Evolutionary conservation across 2,888 invertebrate species (phyloP), one percentile per base, ranked within the genome.

Genomic region (Melanargia galathea): DNA sequence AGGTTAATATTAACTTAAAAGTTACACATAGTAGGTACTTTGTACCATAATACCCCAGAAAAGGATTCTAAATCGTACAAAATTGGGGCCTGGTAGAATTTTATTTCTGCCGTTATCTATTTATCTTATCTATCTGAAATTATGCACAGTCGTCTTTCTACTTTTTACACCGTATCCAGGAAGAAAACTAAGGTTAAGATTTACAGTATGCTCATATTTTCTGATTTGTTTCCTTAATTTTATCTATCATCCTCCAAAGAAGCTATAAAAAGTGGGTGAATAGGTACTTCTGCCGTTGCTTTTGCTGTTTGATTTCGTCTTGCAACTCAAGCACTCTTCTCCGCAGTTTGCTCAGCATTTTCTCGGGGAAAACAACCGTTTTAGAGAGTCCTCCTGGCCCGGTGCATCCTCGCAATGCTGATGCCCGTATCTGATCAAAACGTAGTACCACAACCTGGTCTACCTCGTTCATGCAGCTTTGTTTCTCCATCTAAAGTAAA

Each of bases 391-490:
- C 90, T 1, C 78, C 76, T 0, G 84, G 74, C 0, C 92, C 89
- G 2, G 87, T 82, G 60, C 87, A 87, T 11, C 91, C 90, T 0
- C 78, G 81, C 8, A 92, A 72, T 1, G 90, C 89, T 0, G 91
- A 80, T 0, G 92, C 90, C 5, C 93, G 84, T 22, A 96, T 86
- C 77, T 96, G 96, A 77, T 94, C 92, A 74, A 96, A 92, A 35
- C 93, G 93, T 22, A 97, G 75, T 7, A 96, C 84, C 0, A 96
- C 92, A 2, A 94, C 93, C 63, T 94, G 92, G 57, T 95, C 93
- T 2, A 97, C 93, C 62, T 96, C 94, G 76, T 97, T 97, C 77
- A 98, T 83, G 77, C 95, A 92, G 65, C 92, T 92, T 82, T 97
- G 97, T 82, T 96, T 94, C 79, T 94, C 93, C 74, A 93, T 89